A percentile compares a stretch with the other conserved stretches of the same genome.
Conservation (phyloP, 2,113 vertebrate species). For the Heteronetta atricapilla region DNA sequence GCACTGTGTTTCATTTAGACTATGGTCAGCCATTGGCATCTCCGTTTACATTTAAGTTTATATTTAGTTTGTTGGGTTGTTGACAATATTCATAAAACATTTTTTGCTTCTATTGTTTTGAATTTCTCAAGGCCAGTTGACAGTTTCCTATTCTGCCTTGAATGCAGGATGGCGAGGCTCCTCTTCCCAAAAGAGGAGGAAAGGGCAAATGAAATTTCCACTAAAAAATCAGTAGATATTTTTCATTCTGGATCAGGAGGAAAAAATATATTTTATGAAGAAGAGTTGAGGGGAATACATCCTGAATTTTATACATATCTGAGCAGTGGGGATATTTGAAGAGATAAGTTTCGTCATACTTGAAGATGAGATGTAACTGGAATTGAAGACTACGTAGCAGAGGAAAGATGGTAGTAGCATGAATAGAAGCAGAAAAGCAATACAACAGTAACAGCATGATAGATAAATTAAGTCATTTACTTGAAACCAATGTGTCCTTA, state of each 20-base stretch:
- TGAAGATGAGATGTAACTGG: not conserved
- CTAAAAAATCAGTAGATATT: not conserved
- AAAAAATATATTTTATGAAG: not conserved
- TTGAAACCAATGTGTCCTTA: not conserved
- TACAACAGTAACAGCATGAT: fast-evolving
- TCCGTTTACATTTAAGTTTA: not conserved
- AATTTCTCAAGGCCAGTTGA: not conserved
- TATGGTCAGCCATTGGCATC: not conserved
- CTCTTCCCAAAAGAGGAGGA: not conserved
- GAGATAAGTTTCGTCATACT: not conserved
- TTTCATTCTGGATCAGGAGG: not conserved
- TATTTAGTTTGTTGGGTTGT: not conserved
- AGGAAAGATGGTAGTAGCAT: not conserved
- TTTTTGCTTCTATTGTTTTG: not conserved
- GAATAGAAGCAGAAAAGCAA: not conserved
- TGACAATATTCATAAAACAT: not conserved
- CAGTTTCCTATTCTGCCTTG: not conserved
- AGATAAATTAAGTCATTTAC: not conserved
- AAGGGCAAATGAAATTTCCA: not conserved
- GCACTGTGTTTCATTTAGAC: not conserved
- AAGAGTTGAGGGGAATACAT: not conserved
- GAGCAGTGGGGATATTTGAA: not conserved
- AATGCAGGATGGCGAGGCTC: not conserved
- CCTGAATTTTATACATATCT: not conserved
- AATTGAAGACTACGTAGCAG: not conserved